Percentiles rank a stretch among this genome's conserved stretches.
These are phyloP conservation scores for Cotesia congregata DNA, from an alignment of 2,888 invertebrate genomes.

Conservation along the genomic window DNA sequence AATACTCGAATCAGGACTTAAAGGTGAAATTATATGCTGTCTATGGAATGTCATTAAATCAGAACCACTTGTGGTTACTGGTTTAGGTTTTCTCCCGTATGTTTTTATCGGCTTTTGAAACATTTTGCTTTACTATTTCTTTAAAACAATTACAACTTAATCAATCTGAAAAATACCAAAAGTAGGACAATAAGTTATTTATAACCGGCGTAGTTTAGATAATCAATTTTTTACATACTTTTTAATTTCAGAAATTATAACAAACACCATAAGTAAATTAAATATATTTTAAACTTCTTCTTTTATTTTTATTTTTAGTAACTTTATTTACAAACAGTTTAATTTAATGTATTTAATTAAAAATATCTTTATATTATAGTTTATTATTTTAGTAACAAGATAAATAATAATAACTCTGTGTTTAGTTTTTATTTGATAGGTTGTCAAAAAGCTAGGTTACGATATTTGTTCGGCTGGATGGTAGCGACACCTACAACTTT, in stretches of 20 bases:
- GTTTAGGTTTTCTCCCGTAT: slow-evolving; percentile 14
- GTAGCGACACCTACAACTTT: background rate
- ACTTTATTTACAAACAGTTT: no score
- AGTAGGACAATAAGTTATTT: background rate
- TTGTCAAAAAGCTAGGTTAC: background rate
- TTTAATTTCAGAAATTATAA: background rate
- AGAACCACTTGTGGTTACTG: background rate
- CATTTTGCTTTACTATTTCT: background rate
- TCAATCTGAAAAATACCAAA: background rate
- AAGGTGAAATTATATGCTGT: background rate
- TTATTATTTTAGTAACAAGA: no score
- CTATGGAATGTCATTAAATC: slow-evolving; percentile 5
- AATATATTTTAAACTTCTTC: no score
- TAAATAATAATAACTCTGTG: background rate
- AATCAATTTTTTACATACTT: background rate
- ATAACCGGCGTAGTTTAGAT: background rate
- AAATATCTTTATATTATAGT: no score
- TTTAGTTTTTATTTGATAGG: background rate
- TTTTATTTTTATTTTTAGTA: no score
- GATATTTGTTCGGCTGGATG: background rate
- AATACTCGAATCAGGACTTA: slow-evolving; percentile 5
- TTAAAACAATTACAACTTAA: background rate
- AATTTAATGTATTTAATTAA: no score
- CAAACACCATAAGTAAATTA: no score
- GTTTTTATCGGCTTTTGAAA: slow-evolving; percentile 23